These are phyloP conservation scores for Fundulus diaphanus DNA, from an alignment of 2,797 vertebrate species.

Conservation along the genomic window DNA sequence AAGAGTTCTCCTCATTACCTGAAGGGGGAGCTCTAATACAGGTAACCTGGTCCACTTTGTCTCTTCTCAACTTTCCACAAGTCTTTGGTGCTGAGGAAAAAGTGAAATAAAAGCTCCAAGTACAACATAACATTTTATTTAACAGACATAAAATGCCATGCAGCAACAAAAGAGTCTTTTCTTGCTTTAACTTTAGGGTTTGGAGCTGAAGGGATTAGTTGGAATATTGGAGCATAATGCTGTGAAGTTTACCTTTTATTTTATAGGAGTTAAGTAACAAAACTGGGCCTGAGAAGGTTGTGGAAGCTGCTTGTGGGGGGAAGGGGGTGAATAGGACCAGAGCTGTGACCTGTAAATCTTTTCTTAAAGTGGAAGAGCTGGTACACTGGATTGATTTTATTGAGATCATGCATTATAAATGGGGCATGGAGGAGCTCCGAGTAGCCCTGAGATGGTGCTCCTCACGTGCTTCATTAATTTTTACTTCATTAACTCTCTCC, in stretches of 20 bases:
- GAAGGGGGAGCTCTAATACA: conserved; percentile 90
- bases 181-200: conserved; percentile 13
- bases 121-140: conserved; percentile 18
- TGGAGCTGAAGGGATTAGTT: conserved; percentile 20
- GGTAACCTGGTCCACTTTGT: conserved; percentile 69
- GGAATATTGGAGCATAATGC: conserved; percentile 54
- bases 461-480: conserved; percentile 87
- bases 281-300: conserved; percentile 6
- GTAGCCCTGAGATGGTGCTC: conserved; percentile 82
- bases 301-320: background rate
- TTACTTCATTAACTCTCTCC: conserved; percentile 87
- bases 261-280: conserved; percentile 30
- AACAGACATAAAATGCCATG: conserved; percentile 20
- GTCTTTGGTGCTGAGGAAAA: conserved; percentile 51
- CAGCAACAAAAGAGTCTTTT: background rate
- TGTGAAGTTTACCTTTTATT: conserved; percentile 71
- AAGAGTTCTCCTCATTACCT: conserved; percentile 71
- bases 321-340: conserved; percentile 72
- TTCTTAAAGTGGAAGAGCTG: conserved; percentile 84
- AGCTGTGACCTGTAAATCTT: conserved; percentile 83
- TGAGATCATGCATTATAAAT: conserved; percentile 87
- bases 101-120: conserved; percentile 41
- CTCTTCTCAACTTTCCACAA: conserved; percentile 68
- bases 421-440: conserved; percentile 80
- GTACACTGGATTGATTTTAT: conserved; percentile 90